These are phyloP conservation scores for Gallinago stenura DNA, from an alignment of 2,797 vertebrate species.

Conservation along the genomic window DNA sequence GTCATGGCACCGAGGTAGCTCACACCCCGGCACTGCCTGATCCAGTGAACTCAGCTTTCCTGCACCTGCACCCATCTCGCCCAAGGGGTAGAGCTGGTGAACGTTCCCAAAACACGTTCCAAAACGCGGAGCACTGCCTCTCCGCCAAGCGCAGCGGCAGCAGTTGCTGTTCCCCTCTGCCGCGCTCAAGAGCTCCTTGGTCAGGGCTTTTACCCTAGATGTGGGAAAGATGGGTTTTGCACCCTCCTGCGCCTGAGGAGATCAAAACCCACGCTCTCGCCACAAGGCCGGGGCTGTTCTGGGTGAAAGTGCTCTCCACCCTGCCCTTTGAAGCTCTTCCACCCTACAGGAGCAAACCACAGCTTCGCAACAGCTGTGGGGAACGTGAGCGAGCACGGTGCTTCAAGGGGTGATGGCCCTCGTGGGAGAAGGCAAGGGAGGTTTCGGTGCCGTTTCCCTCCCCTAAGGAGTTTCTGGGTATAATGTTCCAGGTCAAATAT, in stretches of 20 bases:
- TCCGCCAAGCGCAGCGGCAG: not conserved
- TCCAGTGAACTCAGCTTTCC: conserved; percentile 27
- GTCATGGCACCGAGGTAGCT: not conserved
- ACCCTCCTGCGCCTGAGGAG: not conserved
- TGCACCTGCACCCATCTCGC: conserved; percentile 25
- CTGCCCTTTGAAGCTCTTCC: conserved; percentile 63
- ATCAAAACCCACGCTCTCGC: conserved; percentile 21
- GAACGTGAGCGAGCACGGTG: not conserved
- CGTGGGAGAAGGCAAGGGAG: not conserved
- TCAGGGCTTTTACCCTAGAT: conserved; percentile 40
- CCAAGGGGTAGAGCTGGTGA: not conserved
- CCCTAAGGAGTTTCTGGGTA: conserved; percentile 7
- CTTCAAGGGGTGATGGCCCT: not conserved
- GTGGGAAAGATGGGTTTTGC: conserved; percentile 54
- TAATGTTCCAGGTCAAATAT: not conserved
- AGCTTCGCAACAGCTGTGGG: not conserved
- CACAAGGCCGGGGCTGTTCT: not conserved
- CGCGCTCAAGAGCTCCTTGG: not conserved
- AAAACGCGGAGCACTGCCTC: not conserved
- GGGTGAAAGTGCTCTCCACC: conserved; percentile 67
- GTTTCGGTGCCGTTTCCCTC: not conserved
- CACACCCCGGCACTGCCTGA: not conserved
- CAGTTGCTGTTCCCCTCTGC: not conserved
- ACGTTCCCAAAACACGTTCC: not conserved
- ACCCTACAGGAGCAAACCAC: conserved; percentile 10